A percentile compares a stretch with the other conserved stretches of the same genome.
These are phyloP conservation scores for Rutilus rutilus DNA, from an alignment of 2,113 vertebrate species.

Conservation along the genomic window DNA sequence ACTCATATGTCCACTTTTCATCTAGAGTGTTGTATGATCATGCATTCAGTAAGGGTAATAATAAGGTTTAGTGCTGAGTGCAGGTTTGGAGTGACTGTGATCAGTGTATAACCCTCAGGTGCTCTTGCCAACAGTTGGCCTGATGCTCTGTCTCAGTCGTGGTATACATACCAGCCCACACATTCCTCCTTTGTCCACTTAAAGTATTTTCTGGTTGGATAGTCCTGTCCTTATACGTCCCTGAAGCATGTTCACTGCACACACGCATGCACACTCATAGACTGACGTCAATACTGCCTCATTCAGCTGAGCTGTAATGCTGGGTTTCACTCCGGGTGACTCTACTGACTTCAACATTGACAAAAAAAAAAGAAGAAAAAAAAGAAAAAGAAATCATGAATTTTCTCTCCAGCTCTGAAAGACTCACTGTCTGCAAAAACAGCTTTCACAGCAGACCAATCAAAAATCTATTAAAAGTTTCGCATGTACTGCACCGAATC, in stretches of 20 bases:
- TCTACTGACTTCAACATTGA: conserved; percentile 23
- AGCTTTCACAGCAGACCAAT: conserved; percentile 52
- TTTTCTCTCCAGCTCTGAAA: conserved; percentile 39
- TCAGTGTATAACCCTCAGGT: conserved; percentile 28
- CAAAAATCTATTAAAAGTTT: conserved; percentile 67
- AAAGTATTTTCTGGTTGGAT: conserved; percentile 39
- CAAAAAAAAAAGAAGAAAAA: not conserved
- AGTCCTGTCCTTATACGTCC: not conserved
- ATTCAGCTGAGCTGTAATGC: not conserved
- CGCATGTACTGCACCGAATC: conserved; percentile 49
- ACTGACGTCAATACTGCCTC: conserved; percentile 18
- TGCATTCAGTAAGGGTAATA: conserved; percentile 30
- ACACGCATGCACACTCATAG: conserved; percentile 2
- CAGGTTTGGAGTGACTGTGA: conserved; percentile 39
- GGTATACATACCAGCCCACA: conserved; percentile 21
- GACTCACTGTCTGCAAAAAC: conserved; percentile 41
- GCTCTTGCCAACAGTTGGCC: not conserved
- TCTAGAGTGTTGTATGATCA: conserved; percentile 14
- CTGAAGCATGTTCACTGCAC: not conserved
- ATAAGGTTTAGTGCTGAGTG: conserved; percentile 31
- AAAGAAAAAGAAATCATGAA: not conserved
- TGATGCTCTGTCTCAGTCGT: not conserved
- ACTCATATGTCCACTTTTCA: conserved; percentile 30
- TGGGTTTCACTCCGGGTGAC: conserved; percentile 11
- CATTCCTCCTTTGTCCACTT: conserved; percentile 30